Evolutionary conservation across 2,113 vertebrate species (phyloP), one percentile per base, ranked within the genome.

Genomic region (Dasyprocta punctata): DNA sequence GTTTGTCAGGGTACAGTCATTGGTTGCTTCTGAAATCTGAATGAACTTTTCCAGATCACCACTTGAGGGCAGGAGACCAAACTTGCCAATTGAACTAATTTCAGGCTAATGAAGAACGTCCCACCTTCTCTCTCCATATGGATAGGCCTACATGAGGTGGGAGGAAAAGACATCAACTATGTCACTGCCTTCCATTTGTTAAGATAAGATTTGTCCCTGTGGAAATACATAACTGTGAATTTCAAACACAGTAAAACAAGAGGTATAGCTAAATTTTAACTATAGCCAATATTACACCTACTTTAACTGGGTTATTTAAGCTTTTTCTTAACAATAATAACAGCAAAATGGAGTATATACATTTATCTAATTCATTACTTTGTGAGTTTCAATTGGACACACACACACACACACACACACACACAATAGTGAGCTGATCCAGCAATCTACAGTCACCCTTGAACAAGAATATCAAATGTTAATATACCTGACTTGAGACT

Each of bases 351-450:
- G 58, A 90, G 58, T 38, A 54, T 20, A 60, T 73, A 36, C 22
- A 65, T 54, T 61, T 80, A 82, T 41, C 52, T 58, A 88, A 28
- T 92, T 90, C 41, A 75, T 33, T 60, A 82, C 56, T 80, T 82
- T 94, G 33, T 9, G 13, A 89, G 41, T 54, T 49, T 96, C 56
- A 83, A 11, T 2, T 36, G 19, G 54, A 89, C 22, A 80, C 61
- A 82, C 60, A 44, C 61, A 82, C 17, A 44, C 6, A 69, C 2
- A n/a, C 16, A 19, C 4, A 63, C 3, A 89, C 92, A 6, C n/a
- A n/a, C n/a, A n/a, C n/a, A 83, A 94, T 90, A 47, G 58, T 92
- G 54, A 98, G 92, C 91, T 97, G 96, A 97, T 98, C 84, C 41
- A 86, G 47, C 92, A 97, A 93, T 65, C 80, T 63, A 84, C 4